Evolutionary conservation across 2,113 vertebrate species (phyloP), one percentile per base, ranked within the genome.

Genomic region (Cheirogaleus medius): DNA sequence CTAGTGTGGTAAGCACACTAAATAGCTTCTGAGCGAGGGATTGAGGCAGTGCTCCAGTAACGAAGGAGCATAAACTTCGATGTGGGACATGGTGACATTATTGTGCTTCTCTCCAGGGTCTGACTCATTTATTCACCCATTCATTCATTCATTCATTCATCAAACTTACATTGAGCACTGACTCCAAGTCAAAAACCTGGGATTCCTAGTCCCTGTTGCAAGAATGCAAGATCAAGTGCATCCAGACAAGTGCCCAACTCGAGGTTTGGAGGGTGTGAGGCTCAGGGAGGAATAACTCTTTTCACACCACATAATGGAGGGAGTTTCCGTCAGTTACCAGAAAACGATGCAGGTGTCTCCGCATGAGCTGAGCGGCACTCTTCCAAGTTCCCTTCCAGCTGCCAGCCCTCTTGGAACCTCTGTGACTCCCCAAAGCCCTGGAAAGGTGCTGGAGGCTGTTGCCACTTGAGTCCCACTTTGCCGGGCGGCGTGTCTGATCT

Each of bases 401-500:
- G 0, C 54, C 44, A 29, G 29, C 3, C 56, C 21, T 7, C 44
- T 20, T 1, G 0, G 3, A 15, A 21, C 8, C 17, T 77, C 63
- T 1, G 15, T 17, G 17, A 21, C 66, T 15, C 34, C 20, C 27
- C 25, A n/a, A 66, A 66, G 63, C 37, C 34, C 84, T 54, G 69
- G 82, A 32, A 77, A 17, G 3, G 44, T 39, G 54, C 27, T 27
- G 54, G 54, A n/a, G n/a, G 58, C 71, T 10, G 4, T 5, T 34
- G 37, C 47, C 32, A 14, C 27, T 5, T 1, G 4, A 9, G 29
- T 12, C 25, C 37, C 27, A 9, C 25, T 8, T 10, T 32, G 37
- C 37, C 0, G 8, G 74, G 68, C 6, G 7, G 27, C 0, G 0
- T 8, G 56, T 18, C 20, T 34, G 8, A 8, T 32, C 37, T 11